phyloP scores from a whole-genome alignment of 2,113 vertebrate species.

The Spheniscus mendiculus region DNA sequence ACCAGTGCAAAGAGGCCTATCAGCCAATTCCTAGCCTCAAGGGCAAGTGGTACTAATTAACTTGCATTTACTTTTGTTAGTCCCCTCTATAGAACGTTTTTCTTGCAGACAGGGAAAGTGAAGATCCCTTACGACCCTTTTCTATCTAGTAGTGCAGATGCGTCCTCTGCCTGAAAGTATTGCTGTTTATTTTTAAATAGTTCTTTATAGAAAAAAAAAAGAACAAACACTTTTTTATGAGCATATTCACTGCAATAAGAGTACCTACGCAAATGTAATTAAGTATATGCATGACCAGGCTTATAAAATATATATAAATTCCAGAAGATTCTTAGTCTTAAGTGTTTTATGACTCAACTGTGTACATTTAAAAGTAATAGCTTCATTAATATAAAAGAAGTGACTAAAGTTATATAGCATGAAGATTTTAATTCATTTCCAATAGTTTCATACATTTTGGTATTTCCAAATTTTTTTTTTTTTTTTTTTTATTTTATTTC shows the following conservation, averaged over 20 bases:
- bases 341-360: background rate
- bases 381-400: background rate
- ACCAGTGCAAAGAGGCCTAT: background rate
- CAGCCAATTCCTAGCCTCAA: background rate
- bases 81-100: rapidly evolving
- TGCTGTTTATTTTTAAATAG: background rate
- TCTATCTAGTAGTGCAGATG: background rate
- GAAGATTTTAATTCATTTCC: background rate
- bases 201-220: background rate
- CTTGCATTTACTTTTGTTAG: background rate
- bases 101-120: background rate
- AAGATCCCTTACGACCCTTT: background rate
- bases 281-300: background rate
- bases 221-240: background rate
- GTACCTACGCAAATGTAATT: background rate
- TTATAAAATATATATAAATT: background rate
- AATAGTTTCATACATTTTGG: background rate
- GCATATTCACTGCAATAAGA: background rate
- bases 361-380: background rate
- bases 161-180: background rate
- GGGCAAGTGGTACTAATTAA: background rate
- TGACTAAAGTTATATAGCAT: background rate
- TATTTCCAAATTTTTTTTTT: background rate
- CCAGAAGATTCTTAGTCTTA: background rate
- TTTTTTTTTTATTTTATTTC: background rate